Evolutionary conservation across 2,888 invertebrate genomes (phyloP).

Genomic region (Cheilosia urbana): DNA sequence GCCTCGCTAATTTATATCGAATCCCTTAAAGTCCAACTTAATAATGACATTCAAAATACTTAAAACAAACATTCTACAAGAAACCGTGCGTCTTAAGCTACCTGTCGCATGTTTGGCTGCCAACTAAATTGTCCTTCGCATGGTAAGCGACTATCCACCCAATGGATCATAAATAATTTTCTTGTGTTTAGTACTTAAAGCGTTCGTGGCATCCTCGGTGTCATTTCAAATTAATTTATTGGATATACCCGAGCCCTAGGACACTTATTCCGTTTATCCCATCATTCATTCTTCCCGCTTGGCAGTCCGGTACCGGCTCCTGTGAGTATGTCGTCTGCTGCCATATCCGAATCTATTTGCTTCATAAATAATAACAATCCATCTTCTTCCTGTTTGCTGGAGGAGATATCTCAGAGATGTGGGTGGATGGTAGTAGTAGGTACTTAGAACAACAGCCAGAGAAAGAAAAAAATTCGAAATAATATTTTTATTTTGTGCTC

Average conservation of each 20-base stretch:
- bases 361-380: constrained; percentile 73
- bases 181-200: constrained; percentile 36
- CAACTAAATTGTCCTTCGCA: background rate
- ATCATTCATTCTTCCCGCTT: constrained; percentile 51
- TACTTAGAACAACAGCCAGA: constrained; percentile 31
- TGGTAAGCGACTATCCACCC: constrained; percentile 1
- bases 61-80: too few species aligned
- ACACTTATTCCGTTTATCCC: constrained; percentile 37
- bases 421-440: background rate
- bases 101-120: too few species aligned
- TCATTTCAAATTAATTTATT: constrained; percentile 69
- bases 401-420: background rate
- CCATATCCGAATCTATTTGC: constrained; percentile 59
- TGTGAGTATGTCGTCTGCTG: constrained; percentile 47
- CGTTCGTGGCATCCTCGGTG: constrained; percentile 44
- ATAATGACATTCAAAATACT: too few species aligned
- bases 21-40: too few species aligned
- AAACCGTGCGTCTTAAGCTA: too few species aligned
- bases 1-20: too few species aligned
- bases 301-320: constrained; percentile 1
- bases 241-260: constrained; percentile 21
- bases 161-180: constrained; percentile 37
- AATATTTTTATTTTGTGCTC: constrained; percentile 12
- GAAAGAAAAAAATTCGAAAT: constrained; percentile 22
- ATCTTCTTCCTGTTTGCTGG: constrained; percentile 54